A percentile compares a stretch with the other conserved stretches of the same genome.
Evolutionary conservation across 2,797 vertebrate genomes (phyloP).

Genomic region (Acipenser transmontanus): DNA sequence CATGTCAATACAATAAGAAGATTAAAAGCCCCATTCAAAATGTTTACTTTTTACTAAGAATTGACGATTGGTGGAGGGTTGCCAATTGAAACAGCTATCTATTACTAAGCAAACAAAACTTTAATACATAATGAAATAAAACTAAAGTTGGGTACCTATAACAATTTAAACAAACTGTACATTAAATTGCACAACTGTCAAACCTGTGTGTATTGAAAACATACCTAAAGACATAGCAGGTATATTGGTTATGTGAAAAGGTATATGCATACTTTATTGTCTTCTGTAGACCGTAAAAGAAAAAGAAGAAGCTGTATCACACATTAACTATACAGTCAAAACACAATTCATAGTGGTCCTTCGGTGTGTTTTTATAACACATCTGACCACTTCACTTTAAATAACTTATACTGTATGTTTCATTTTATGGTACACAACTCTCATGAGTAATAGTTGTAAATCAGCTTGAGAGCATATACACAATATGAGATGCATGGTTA

Average conservation of each 20-base stretch:
- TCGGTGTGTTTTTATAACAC: too few species aligned
- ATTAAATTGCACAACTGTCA: slow-evolving; percentile 63
- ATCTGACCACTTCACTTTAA: too few species aligned
- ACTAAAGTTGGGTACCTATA: slow-evolving; percentile 54
- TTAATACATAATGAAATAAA: slow-evolving; percentile 51
- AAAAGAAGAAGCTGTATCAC: background rate
- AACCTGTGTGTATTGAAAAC: slow-evolving; percentile 63
- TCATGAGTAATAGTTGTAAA: too few species aligned
- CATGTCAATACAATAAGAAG: slow-evolving; percentile 44
- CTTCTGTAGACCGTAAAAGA: background rate
- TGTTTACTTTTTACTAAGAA: slow-evolving; percentile 46
- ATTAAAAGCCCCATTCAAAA: slow-evolving; percentile 35
- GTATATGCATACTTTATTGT: slow-evolving; percentile 21
- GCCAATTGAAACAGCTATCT: slow-evolving; percentile 38
- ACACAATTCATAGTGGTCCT: too few species aligned
- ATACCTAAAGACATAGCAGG: slow-evolving; percentile 50
- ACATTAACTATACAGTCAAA: slow-evolving; percentile 8
- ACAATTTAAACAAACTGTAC: slow-evolving; percentile 55
- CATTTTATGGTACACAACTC: too few species aligned
- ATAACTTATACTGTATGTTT: too few species aligned
- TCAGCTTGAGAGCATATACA: too few species aligned
- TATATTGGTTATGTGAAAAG: slow-evolving; percentile 30
- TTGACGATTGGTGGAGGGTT: slow-evolving; percentile 45
- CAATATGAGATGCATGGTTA: too few species aligned
- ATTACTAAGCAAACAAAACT: slow-evolving; percentile 57